Conservation (phyloP, 2,797 vertebrate species). For the Notamacropus eugenii region DNA sequence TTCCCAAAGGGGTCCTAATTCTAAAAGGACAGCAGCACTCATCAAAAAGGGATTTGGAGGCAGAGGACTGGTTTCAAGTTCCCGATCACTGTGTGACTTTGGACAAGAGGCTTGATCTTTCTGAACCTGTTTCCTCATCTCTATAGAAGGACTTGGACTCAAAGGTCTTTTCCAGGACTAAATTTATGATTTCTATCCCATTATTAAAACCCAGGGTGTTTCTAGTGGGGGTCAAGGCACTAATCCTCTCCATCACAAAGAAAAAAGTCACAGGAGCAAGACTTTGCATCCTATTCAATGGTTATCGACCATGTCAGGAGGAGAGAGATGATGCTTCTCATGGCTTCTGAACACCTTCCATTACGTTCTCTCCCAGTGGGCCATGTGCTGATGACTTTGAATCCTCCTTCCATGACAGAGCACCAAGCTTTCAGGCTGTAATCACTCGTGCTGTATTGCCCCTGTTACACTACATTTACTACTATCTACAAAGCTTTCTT, state of each 20-base stretch:
- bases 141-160: background rate
- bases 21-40: background rate
- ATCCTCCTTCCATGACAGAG: slow-evolving; percentile 50
- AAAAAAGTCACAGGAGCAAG: slow-evolving; percentile 60
- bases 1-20: background rate
- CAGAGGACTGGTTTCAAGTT: background rate
- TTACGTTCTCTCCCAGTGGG: slow-evolving; percentile 58
- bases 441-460: slow-evolving; percentile 49
- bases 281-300: slow-evolving; percentile 52
- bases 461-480: slow-evolving; percentile 41
- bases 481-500: slow-evolving; percentile 29
- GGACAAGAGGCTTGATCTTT: background rate
- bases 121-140: background rate
- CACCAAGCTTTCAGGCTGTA: slow-evolving; percentile 27
- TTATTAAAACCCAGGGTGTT: background rate
- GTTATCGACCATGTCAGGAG: slow-evolving; percentile 64
- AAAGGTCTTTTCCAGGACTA: background rate
- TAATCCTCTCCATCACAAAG: background rate
- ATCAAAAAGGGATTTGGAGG: background rate
- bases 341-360: slow-evolving; percentile 47
- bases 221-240: background rate
- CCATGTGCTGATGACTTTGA: slow-evolving; percentile 49
- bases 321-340: slow-evolving; percentile 49
- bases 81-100: background rate
- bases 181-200: background rate